Evolutionary conservation across 1,140 invertebrate species (phyloP), one percentile per base, ranked within the genome.

Genomic region (Coenobita brevimanus): DNA sequence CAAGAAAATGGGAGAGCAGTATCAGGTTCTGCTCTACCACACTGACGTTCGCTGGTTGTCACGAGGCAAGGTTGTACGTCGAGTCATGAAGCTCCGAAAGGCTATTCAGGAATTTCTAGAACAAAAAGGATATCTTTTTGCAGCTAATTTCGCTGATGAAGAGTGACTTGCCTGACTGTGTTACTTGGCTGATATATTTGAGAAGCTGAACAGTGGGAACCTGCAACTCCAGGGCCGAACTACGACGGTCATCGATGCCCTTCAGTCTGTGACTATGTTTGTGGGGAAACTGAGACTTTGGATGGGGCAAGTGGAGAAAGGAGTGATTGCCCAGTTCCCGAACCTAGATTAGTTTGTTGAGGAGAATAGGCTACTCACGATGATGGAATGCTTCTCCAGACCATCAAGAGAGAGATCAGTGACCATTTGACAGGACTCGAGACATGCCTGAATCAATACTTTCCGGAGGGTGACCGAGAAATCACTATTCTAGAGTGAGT

Each of bases 101-200:
- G 75, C 75, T 78, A 78, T 78, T 78, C 75, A 78, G 75, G 75
- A 78, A 78, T 78, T 78, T 78, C 75, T 62, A n/a, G n/a, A n/a
- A n/a, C n/a, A n/a, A n/a, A n/a, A n/a, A n/a, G n/a, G n/a, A n/a
- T n/a, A n/a, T n/a, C n/a, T n/a, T n/a, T n/a, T n/a, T n/a, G n/a
- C n/a, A n/a, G n/a, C n/a, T n/a, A n/a, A n/a, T n/a, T n/a, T n/a
- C n/a, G n/a, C n/a, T n/a, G n/a, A n/a, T n/a, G n/a, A n/a, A n/a
- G n/a, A n/a, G n/a, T n/a, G n/a, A n/a, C n/a, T n/a, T n/a, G n/a
- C n/a, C n/a, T n/a, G n/a, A n/a, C n/a, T n/a, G n/a, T n/a, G n/a
- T n/a, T 62, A 81, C 46, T 36, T 62, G 57, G 57, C 79, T 81
- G 79, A 81, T 57, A 62, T 81, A 81, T 81, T 57, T 81, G 43